phyloP scores from a whole-genome alignment of 1,140 invertebrate genomes.

The Varroa destructor region DNA sequence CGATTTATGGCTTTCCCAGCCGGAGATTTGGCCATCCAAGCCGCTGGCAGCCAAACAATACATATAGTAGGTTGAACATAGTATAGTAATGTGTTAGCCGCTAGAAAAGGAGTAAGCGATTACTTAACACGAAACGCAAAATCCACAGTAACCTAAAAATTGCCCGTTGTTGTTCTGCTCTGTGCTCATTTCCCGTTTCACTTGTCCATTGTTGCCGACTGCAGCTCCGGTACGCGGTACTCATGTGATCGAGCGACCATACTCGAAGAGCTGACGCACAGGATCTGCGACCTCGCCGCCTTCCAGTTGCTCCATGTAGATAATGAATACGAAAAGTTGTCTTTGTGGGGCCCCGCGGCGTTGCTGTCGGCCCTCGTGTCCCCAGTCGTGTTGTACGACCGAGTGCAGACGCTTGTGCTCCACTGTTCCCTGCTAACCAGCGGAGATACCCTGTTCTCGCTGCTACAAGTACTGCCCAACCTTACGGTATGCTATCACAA shows the following conservation, averaged over 20 bases:
- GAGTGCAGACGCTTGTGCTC: slow-evolving; percentile 14
- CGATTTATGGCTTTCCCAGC: too few relatives aligned
- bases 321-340: slow-evolving; percentile 16
- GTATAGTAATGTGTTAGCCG: too few relatives aligned
- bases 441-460: slow-evolving; percentile 5
- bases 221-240: slow-evolving; percentile 11
- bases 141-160: too few relatives aligned
- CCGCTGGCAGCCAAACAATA: too few relatives aligned
- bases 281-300: slow-evolving; percentile 19
- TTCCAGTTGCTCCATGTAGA: slow-evolving; percentile 12
- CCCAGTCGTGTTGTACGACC: slow-evolving; percentile 18
- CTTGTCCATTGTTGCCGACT: too few relatives aligned
- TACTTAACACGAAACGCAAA: too few relatives aligned
- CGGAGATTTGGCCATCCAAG: too few relatives aligned
- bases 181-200: too few relatives aligned
- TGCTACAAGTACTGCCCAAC: slow-evolving; percentile 19
- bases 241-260: slow-evolving; percentile 17
- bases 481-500: not conserved
- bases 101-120: too few relatives aligned
- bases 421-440: slow-evolving; percentile 14
- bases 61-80: too few relatives aligned
- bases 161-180: too few relatives aligned
- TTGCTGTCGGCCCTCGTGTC: slow-evolving; percentile 6
- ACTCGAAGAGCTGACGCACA: slow-evolving; percentile 27
- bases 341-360: slow-evolving; percentile 12